A percentile compares a stretch with the other conserved stretches of the same genome.
phyloP scores from a whole-genome alignment of 2,113 vertebrate genomes.

The Hemiprocne comata region DNA sequence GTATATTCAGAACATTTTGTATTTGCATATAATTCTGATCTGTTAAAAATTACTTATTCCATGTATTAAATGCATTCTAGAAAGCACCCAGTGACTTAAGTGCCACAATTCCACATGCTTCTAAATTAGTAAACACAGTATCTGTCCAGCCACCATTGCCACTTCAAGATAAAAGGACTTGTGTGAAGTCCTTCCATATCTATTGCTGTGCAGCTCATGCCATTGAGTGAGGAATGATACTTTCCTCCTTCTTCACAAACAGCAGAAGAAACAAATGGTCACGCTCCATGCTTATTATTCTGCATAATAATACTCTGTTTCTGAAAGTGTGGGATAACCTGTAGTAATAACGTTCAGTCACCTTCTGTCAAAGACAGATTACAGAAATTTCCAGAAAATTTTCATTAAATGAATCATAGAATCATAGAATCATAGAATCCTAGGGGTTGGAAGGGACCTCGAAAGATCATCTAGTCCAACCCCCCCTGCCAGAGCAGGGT shows the following conservation, averaged over 20 bases:
- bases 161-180: background rate
- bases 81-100: background rate
- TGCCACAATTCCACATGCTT: background rate
- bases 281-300: background rate
- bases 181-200: background rate
- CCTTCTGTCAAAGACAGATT: background rate
- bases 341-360: background rate
- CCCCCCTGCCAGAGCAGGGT: too few relatives aligned
- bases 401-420: too few relatives aligned
- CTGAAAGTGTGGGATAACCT: background rate
- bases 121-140: background rate
- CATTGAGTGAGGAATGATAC: background rate
- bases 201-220: background rate
- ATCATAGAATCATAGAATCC: too few relatives aligned
- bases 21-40: background rate
- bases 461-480: too few relatives aligned
- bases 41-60: background rate
- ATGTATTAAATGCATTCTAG: background rate
- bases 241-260: background rate
- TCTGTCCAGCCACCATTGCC: background rate
- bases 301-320: background rate
- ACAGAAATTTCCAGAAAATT: background rate
- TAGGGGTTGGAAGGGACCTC: too few relatives aligned
- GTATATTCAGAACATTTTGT: background rate
- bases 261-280: background rate